phyloP scores from a whole-genome alignment of 2,113 vertebrate genomes.

The Pheucticus melanocephalus region DNA sequence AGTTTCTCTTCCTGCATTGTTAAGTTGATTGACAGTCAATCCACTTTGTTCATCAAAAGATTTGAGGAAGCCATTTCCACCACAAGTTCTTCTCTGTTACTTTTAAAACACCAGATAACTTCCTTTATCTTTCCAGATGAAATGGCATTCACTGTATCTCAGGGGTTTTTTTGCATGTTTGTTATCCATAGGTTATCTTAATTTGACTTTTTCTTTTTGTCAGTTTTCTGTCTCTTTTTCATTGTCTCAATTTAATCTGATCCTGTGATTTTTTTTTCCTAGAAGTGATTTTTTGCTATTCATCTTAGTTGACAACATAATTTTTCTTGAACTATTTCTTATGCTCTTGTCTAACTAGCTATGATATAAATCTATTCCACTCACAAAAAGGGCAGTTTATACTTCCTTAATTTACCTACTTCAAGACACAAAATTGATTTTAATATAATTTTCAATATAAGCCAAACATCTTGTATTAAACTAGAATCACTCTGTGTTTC shows the following conservation, averaged over 20 bases:
- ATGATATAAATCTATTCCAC: background rate
- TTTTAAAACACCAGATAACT: constrained; percentile 2
- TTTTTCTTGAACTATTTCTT: background rate
- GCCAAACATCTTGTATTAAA: background rate
- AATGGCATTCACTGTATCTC: background rate
- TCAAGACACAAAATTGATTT: background rate
- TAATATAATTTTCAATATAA: background rate
- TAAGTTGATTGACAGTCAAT: background rate
- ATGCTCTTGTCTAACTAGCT: background rate
- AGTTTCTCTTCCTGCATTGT: background rate
- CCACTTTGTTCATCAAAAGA: background rate
- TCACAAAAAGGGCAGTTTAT: background rate
- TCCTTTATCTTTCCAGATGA: background rate
- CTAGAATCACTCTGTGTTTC: background rate
- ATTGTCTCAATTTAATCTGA: background rate
- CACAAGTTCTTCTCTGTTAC: background rate
- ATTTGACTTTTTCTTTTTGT: background rate
- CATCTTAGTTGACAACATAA: background rate
- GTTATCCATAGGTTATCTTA: background rate
- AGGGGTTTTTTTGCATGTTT: background rate
- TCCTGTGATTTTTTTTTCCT: background rate
- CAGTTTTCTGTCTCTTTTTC: background rate
- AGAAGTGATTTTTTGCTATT: background rate
- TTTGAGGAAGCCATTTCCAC: background rate
- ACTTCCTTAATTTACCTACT: background rate